Percentiles rank a stretch among this genome's conserved stretches.
Evolutionary conservation across 2,888 invertebrate genomes (phyloP).

Genomic region (Drosophila cognata): DNA sequence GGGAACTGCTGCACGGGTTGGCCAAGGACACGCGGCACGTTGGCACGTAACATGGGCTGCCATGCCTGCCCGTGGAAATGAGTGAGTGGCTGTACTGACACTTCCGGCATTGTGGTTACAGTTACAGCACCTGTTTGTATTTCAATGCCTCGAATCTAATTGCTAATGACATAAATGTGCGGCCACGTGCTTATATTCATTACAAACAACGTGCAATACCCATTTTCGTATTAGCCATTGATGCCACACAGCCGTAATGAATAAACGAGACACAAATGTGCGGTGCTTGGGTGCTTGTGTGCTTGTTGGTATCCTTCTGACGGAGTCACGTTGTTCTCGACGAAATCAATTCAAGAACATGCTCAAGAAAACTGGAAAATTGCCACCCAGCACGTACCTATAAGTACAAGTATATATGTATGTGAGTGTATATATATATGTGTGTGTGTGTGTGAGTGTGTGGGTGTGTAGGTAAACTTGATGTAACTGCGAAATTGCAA

Average conservation of each 20-base stretch:
- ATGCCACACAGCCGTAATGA: slow-evolving; percentile 49
- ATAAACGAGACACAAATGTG: slow-evolving; percentile 27
- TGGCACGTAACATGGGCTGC: slow-evolving; percentile 7
- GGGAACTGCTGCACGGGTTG: not conserved
- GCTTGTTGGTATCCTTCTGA: slow-evolving; percentile 10
- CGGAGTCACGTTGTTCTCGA: slow-evolving; percentile 64
- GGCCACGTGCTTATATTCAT: slow-evolving; percentile 64
- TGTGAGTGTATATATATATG: not conserved
- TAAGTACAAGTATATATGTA: slow-evolving; percentile 10
- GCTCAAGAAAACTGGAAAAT: slow-evolving; percentile 45
- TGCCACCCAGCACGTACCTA: slow-evolving; percentile 48
- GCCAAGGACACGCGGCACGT: slow-evolving; percentile 12
- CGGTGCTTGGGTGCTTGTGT: not conserved
- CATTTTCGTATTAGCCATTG: slow-evolving; percentile 74
- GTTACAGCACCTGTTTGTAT: not conserved
- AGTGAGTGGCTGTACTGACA: slow-evolving; percentile 5
- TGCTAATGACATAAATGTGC: slow-evolving; percentile 65
- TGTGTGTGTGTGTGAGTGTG: not conserved
- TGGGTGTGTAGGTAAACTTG: slow-evolving; percentile 6
- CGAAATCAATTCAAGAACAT: slow-evolving; percentile 70
- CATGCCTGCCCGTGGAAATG: slow-evolving; percentile 4
- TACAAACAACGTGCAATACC: slow-evolving; percentile 63
- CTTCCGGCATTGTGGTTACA: slow-evolving; percentile 33
- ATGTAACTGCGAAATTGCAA: slow-evolving; percentile 50
- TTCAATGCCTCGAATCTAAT: slow-evolving; percentile 48